Conservation (phyloP, 2,797 vertebrate genomes). For the Propithecus deckenii region DNA sequence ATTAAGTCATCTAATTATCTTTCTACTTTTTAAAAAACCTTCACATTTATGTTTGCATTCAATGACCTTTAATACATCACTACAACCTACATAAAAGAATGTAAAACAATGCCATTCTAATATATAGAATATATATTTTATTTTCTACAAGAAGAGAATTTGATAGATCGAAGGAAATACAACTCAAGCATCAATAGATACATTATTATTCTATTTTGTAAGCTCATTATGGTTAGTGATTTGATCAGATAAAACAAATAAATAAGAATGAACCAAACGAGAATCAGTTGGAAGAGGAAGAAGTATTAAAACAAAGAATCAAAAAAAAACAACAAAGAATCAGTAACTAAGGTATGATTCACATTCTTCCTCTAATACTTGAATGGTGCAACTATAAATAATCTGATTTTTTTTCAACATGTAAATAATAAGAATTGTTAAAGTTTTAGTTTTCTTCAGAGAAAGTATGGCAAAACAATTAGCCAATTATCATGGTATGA, state of each 20-base stretch:
- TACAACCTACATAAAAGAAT: slow-evolving; percentile 6
- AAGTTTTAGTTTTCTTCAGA: slow-evolving; percentile 1
- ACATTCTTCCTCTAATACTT: not conserved
- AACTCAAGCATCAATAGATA: not conserved
- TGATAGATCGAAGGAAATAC: not conserved
- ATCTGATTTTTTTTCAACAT: not conserved
- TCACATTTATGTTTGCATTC: not conserved
- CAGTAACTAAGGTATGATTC: not conserved
- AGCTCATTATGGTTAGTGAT: not conserved
- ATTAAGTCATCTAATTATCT: not conserved
- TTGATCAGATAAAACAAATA: not conserved
- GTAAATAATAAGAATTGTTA: not conserved
- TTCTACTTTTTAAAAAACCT: not conserved
- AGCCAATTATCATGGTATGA: not conserved
- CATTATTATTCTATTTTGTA: not conserved
- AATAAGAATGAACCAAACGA: not conserved
- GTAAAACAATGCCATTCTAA: slow-evolving; percentile 16
- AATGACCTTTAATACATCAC: not conserved
- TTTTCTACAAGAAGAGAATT: not conserved
- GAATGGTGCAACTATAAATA: not conserved
- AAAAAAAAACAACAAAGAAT: not conserved
- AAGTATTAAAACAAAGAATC: slow-evolving; percentile 23
- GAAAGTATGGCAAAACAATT: not conserved
- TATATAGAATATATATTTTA: not conserved
- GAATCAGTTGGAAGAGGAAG: not conserved